Percentiles rank a stretch among this genome's conserved stretches.
phyloP scores from a whole-genome alignment of 2,888 invertebrate genomes.

The Xestia xanthographa region DNA sequence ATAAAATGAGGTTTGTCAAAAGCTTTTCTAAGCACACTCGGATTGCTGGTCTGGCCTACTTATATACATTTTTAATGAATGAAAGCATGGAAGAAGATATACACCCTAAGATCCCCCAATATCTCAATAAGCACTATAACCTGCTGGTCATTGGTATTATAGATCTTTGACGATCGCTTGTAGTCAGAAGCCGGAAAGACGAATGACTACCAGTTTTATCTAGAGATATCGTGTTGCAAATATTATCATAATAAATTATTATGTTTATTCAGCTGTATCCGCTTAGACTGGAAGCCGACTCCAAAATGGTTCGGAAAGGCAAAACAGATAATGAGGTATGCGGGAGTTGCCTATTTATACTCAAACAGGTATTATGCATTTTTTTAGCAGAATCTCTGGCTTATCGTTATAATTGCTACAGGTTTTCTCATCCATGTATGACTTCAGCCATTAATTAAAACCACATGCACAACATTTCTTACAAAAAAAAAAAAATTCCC shows the following conservation, averaged over 20 bases:
- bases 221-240: background rate
- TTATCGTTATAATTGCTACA: background rate
- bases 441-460: too few species aligned
- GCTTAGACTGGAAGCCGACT: background rate
- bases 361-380: background rate
- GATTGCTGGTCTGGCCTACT: too few species aligned
- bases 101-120: background rate
- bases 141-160: too few species aligned
- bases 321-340: background rate
- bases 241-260: too few species aligned
- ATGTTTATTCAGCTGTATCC: background rate
- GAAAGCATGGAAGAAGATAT: too few species aligned
- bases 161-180: background rate
- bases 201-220: background rate
- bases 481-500: background rate
- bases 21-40: too few species aligned
- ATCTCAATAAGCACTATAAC: background rate
- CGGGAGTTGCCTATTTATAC: background rate
- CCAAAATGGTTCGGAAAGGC: background rate
- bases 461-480: too few species aligned
- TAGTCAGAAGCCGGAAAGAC: background rate
- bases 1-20: too few species aligned
- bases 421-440: too few species aligned
- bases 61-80: too few species aligned
- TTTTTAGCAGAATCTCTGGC: background rate